phyloP scores from a whole-genome alignment of 2,888 invertebrate species.

The Acleris holmiana region DNA sequence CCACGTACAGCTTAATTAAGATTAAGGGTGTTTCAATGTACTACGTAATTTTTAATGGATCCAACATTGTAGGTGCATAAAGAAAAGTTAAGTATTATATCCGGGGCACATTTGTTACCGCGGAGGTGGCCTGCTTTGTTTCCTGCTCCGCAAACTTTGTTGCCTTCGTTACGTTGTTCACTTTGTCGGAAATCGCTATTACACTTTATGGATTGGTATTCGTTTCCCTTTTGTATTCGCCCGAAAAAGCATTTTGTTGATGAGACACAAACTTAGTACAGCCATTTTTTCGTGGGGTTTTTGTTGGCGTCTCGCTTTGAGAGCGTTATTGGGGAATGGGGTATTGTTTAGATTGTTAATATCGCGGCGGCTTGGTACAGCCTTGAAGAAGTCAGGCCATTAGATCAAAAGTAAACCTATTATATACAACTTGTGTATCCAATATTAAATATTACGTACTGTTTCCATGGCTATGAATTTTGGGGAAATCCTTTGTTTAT shows the following conservation, averaged over 20 bases:
- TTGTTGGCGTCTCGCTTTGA: conserved; percentile 42
- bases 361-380: conserved; percentile 13
- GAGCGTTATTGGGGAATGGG: conserved; percentile 43
- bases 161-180: conserved; percentile 61
- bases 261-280: conserved; percentile 54
- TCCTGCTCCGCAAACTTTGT: conserved; percentile 63
- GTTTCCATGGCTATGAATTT: too few relatives aligned
- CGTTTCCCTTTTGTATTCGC: conserved; percentile 55
- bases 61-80: conserved; percentile 40
- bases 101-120: conserved; percentile 59
- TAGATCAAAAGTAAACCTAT: background rate
- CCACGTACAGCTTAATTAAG: conserved; percentile 1
- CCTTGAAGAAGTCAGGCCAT: background rate
- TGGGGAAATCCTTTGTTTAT: too few relatives aligned
- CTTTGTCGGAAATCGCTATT: conserved; percentile 59
- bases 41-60: conserved; percentile 58
- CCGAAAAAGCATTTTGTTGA: conserved; percentile 55
- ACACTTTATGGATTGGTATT: conserved; percentile 64
- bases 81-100: conserved; percentile 45
- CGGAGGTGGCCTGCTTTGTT: conserved; percentile 68
- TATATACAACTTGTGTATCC: background rate
- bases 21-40: conserved; percentile 32
- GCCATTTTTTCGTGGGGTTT: conserved; percentile 46
- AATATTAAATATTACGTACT: too few relatives aligned
- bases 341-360: conserved; percentile 42